A percentile compares a stretch with the other conserved stretches of the same genome.
phyloP scores from a whole-genome alignment of 2,888 invertebrate species.

The Carterocephalus palaemon region DNA sequence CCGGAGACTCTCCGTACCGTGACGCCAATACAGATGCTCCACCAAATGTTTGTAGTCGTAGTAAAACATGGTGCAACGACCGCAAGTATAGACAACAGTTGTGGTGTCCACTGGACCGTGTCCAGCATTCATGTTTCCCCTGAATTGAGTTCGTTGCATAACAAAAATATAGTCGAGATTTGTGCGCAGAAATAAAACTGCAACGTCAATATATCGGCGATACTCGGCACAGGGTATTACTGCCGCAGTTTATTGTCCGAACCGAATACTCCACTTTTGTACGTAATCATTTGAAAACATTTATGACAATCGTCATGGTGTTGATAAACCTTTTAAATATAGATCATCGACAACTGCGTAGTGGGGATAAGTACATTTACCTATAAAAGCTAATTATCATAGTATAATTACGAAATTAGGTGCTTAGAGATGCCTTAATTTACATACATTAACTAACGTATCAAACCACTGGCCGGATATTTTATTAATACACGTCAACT shows the following conservation, averaged over 20 bases:
- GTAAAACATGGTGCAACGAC: conserved; percentile 48
- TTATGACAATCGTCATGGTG: neutral
- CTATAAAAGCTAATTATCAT: conserved; percentile 8
- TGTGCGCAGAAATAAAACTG: conserved; percentile 19
- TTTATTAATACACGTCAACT: conserved; percentile 3
- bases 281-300: conserved; percentile 1
- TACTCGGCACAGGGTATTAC: neutral
- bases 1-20: conserved; percentile 54
- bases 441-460: conserved; percentile 1
- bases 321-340: conserved; percentile 11
- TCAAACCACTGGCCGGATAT: conserved; percentile 1
- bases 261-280: conserved; percentile 4
- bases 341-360: neutral
- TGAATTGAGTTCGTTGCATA: conserved; percentile 30
- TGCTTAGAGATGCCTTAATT: neutral
- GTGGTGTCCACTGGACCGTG: conserved; percentile 34
- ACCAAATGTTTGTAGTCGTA: conserved; percentile 50
- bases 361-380: conserved; percentile 13
- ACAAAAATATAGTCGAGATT: conserved; percentile 21
- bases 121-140: conserved; percentile 38
- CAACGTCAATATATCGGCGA: conserved; percentile 28
- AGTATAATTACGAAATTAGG: conserved; percentile 14
- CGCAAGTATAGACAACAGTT: conserved; percentile 43
- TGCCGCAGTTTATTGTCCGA: conserved; percentile 9
- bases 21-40: conserved; percentile 61